Evolutionary conservation across 2,888 invertebrate genomes (phyloP), one percentile per base, ranked within the genome.

Genomic region (Amphiduros pacificus): DNA sequence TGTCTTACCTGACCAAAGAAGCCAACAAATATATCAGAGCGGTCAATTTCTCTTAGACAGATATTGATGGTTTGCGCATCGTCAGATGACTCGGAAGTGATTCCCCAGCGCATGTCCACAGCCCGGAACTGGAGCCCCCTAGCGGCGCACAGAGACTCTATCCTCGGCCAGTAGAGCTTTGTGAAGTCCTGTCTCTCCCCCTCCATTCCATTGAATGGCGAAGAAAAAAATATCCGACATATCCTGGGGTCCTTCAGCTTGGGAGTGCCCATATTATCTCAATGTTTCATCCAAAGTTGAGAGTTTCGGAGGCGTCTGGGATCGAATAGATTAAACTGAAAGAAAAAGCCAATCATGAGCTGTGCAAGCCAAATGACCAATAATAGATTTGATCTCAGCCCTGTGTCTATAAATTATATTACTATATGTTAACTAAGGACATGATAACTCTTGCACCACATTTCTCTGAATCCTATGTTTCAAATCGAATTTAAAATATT

Each of bases 191-290:
- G 75, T 57, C 79, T 65, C 53, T 84, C 77, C 14, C 77, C 81
- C 29, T 81, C 79, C 74, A 84, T 77, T 3, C 82, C 79, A 52
- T 82, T 82, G 57, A 84, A 80, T 6, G 82, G 79, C 3, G 80
- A 80, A 1, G 80, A 80, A 66, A 78, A 78, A 61, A 80, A 80
- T 22, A 80, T 71, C 40, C 78, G 71, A 50, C 74, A 72, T 32
- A 73, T 69, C 40, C 63, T 55, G 20, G 72, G 68, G 40, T 76
- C 74, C 60, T 73, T 73, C 29, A 76, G 65, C 58, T 71, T 64
- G 2, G n/a, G n/a, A n/a, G n/a, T n/a, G n/a, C n/a, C n/a, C n/a
- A n/a, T n/a, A n/a, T n/a, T n/a, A n/a, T n/a, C n/a, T n/a, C n/a
- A n/a, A n/a, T n/a, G n/a, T n/a, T n/a, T n/a, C n/a, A n/a, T n/a